Evolutionary conservation across 2,888 invertebrate genomes (phyloP).

Genomic region (Amaurobius ferox): DNA sequence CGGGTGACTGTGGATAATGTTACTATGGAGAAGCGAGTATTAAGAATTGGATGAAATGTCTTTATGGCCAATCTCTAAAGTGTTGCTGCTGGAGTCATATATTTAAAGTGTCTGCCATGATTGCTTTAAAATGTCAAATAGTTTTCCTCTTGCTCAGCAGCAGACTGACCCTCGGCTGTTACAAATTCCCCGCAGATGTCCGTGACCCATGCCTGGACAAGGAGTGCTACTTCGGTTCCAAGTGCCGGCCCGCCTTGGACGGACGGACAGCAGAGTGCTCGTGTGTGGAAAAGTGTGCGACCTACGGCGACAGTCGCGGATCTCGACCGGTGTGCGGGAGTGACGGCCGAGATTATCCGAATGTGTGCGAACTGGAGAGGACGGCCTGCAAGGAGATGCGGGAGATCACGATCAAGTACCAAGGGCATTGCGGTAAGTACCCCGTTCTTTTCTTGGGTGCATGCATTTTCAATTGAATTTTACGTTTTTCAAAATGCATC

Average conservation of each 20-base stretch:
- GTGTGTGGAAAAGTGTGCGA: constrained; percentile 87
- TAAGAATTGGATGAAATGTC: background rate
- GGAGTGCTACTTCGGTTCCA: constrained; percentile 84
- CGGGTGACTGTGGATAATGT: no score
- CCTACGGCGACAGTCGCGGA: constrained; percentile 89
- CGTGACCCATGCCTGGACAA: constrained; percentile 85
- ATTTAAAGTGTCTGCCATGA: background rate
- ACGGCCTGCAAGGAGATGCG: constrained; percentile 78
- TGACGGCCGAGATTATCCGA: constrained; percentile 79
- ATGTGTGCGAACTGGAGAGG: constrained; percentile 78
- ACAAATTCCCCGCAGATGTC: constrained; percentile 80
- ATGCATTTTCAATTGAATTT: no score
- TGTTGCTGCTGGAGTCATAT: background rate
- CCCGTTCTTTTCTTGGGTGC: no score
- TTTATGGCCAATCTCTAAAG: background rate
- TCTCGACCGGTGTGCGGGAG: constrained; percentile 87
- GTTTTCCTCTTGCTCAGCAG: background rate
- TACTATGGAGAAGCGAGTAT: no score
- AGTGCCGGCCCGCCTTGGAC: constrained; percentile 83
- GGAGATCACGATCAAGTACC: constrained; percentile 78
- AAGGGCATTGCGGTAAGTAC: constrained; percentile 80
- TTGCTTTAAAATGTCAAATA: background rate
- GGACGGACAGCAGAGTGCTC: constrained; percentile 86
- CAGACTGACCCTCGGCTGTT: constrained; percentile 57
- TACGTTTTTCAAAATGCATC: no score